A percentile compares a stretch with the other conserved stretches of the same genome.
phyloP scores from a whole-genome alignment of 2,888 invertebrate species.

The Cephus pulcher region DNA sequence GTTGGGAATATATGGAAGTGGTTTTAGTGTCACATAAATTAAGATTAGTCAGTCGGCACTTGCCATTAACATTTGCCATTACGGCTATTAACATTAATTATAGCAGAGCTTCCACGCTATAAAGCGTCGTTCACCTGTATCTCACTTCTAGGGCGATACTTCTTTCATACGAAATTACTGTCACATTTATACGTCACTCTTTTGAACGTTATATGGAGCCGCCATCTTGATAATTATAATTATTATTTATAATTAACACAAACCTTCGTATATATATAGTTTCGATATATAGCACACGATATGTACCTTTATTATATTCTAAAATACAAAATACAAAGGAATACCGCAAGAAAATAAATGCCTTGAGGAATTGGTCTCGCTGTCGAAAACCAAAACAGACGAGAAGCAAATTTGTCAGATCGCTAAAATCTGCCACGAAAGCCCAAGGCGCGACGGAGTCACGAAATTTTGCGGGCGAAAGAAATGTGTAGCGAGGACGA shows the following conservation, averaged over 20 bases:
- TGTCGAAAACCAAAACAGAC: neutral
- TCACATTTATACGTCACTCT: neutral
- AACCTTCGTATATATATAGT: neutral
- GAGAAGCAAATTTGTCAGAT: neutral
- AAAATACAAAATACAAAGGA: neutral
- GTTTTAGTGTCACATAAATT: slow-evolving; percentile 54
- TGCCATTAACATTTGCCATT: slow-evolving; percentile 57
- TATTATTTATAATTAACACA: neutral
- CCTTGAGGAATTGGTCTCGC: neutral
- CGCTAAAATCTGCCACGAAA: neutral
- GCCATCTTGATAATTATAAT: neutral
- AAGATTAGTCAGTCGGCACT: slow-evolving; percentile 57
- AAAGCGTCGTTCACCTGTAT: slow-evolving; percentile 15
- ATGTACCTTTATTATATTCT: neutral
- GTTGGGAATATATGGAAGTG: slow-evolving; percentile 49
- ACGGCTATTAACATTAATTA: slow-evolving; percentile 55
- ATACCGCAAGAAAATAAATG: neutral
- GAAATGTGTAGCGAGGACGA: neutral
- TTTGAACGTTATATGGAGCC: neutral
- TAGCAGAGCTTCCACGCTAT: slow-evolving; percentile 39
- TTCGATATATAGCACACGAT: no score
- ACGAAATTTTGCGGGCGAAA: neutral
- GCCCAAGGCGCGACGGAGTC: neutral
- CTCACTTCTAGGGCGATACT: neutral
- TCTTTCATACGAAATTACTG: neutral